These are phyloP conservation scores for Plemyria rubiginata DNA, from an alignment of 2,888 invertebrate genomes.

Conservation along the genomic window DNA sequence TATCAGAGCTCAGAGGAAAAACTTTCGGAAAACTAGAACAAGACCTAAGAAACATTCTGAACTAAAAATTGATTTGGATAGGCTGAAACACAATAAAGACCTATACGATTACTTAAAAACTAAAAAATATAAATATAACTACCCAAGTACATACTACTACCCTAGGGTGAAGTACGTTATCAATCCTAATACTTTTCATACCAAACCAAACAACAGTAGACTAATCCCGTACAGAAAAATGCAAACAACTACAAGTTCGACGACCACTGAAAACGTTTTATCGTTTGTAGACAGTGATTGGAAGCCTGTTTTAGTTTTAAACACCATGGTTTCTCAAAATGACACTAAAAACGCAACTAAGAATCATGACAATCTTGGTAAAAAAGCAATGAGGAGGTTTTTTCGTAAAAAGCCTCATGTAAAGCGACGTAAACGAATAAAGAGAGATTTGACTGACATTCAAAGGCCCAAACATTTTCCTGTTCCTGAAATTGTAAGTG, in stretches of 20 bases:
- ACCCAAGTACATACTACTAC: constrained; percentile 74
- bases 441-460: constrained; percentile 29
- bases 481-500: constrained; percentile 3
- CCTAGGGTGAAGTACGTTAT: constrained; percentile 74
- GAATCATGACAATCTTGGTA: constrained; percentile 12
- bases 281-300: constrained; percentile 60
- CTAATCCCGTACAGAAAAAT: constrained; percentile 59
- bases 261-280: constrained; percentile 42
- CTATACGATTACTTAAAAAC: constrained; percentile 75
- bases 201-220: constrained; percentile 65
- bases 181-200: constrained; percentile 63
- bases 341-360: constrained; percentile 35
- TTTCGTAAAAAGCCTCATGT: constrained; percentile 49
- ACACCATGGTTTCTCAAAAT: constrained; percentile 47
- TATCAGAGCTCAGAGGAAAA: constrained; percentile 74
- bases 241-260: constrained; percentile 44
- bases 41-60: constrained; percentile 74
- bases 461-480: neutral
- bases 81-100: constrained; percentile 75
- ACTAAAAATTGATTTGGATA: constrained; percentile 71
- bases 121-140: constrained; percentile 78
- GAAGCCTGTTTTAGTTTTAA: constrained; percentile 67
- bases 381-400: constrained; percentile 37
- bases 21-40: constrained; percentile 57
- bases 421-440: constrained; percentile 54